Percentiles rank a stretch among this genome's conserved stretches.
phyloP scores from a whole-genome alignment of 2,113 vertebrate genomes.

The Spea bombifrons region DNA sequence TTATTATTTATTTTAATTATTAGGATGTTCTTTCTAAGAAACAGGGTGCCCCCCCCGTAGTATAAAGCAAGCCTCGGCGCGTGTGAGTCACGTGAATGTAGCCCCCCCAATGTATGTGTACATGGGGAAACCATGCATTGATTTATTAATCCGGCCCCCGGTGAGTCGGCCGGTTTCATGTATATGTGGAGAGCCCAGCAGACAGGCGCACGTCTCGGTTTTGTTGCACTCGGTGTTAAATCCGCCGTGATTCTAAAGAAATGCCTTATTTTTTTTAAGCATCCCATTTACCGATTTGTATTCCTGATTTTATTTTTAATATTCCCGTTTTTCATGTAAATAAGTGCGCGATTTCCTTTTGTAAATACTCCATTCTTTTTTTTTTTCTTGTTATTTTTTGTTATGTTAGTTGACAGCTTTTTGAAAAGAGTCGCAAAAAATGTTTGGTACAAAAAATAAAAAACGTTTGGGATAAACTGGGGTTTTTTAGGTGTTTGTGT shows the following conservation, averaged over 20 bases:
- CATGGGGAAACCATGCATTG: no score
- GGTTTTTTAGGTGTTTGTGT: no score
- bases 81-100: no score
- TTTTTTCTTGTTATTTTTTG: slow-evolving; percentile 14
- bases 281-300: slow-evolving; percentile 32
- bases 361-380: slow-evolving; percentile 28
- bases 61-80: no score
- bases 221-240: not conserved
- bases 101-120: no score
- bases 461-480: no score
- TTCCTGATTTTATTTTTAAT: slow-evolving; percentile 31
- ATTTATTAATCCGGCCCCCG: no score
- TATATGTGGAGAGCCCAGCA: not conserved
- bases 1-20: no score
- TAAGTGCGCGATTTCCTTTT: slow-evolving; percentile 20
- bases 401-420: slow-evolving; percentile 5
- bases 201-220: not conserved
- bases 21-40: no score
- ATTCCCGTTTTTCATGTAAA: slow-evolving; percentile 35
- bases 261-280: slow-evolving; percentile 32
- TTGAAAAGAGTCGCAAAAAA: slow-evolving; percentile 30
- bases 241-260: slow-evolving; percentile 19
- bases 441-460: slow-evolving; percentile 34
- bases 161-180: no score
- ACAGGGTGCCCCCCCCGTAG: no score